Evolutionary conservation across 2,797 vertebrate genomes (phyloP).

Genomic region (Takifugu rubripes): DNA sequence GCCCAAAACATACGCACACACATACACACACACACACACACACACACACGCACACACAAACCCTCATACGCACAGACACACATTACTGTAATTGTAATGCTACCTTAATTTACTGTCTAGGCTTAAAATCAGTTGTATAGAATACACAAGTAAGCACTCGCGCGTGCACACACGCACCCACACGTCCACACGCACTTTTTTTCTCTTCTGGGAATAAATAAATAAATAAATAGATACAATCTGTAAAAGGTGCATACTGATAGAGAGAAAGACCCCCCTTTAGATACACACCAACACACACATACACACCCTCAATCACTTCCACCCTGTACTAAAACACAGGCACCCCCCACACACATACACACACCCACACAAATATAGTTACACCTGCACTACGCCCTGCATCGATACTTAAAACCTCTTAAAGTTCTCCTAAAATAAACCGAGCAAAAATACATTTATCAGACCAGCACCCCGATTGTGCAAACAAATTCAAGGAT

Average conservation of each 20-base stretch:
- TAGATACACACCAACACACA: slow-evolving; percentile 58
- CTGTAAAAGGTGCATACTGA: slow-evolving; percentile 80
- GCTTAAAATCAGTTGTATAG: slow-evolving; percentile 76
- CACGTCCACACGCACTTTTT: slow-evolving; percentile 44
- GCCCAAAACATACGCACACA: slow-evolving; percentile 50
- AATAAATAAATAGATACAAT: slow-evolving; percentile 84
- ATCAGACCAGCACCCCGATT: slow-evolving; percentile 71
- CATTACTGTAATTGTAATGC: slow-evolving; percentile 66
- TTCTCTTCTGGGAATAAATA: slow-evolving; percentile 76
- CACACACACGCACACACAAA: slow-evolving; percentile 15
- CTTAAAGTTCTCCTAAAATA: slow-evolving; percentile 75
- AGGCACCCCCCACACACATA: slow-evolving; percentile 38
- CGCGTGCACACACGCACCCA: slow-evolving; percentile 19
- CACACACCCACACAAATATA: slow-evolving; percentile 56
- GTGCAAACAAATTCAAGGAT: slow-evolving; percentile 72
- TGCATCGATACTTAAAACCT: slow-evolving; percentile 73
- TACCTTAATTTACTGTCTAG: slow-evolving; percentile 77
- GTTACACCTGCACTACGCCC: slow-evolving; percentile 62
- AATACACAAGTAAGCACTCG: slow-evolving; percentile 66
- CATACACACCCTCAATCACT: slow-evolving; percentile 45
- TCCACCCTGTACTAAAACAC: slow-evolving; percentile 61
- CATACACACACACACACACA: slow-evolving; percentile 33
- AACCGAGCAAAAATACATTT: slow-evolving; percentile 71
- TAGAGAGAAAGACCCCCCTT: slow-evolving; percentile 60
- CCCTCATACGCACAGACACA: slow-evolving; percentile 20